These are phyloP conservation scores for Athalia rosae DNA, from an alignment of 2,888 invertebrate genomes.

Conservation along the genomic window DNA sequence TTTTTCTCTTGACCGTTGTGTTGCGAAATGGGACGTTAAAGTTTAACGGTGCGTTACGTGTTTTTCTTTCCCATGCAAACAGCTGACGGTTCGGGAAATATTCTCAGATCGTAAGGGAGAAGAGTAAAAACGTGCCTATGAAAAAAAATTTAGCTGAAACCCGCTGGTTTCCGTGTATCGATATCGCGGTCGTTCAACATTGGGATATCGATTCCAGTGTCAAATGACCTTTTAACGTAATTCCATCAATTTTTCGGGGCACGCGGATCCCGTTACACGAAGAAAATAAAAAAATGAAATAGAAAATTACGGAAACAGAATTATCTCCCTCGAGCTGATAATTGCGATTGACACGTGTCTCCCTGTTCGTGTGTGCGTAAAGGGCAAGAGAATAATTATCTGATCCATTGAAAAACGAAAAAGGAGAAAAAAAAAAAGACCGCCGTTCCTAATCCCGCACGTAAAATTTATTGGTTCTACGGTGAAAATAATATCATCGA, in stretches of 20 bases:
- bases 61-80: too few relatives aligned
- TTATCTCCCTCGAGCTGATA: not conserved
- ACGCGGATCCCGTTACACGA: conserved; percentile 1
- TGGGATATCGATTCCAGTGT: conserved; percentile 26
- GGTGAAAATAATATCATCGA: too few relatives aligned
- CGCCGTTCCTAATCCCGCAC: too few relatives aligned
- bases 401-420: conserved; percentile 7
- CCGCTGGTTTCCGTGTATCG: not conserved
- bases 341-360: not conserved
- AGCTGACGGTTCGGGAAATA: too few relatives aligned
- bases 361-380: not conserved
- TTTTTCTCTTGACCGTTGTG: too few relatives aligned
- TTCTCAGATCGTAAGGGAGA: too few relatives aligned
- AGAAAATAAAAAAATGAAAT: not conserved
- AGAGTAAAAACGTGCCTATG: too few relatives aligned
- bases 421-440: not conserved
- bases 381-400: not conserved
- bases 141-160: too few relatives aligned
- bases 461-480: too few relatives aligned
- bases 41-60: too few relatives aligned
- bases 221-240: conserved; percentile 13
- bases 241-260: not conserved
- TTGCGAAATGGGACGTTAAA: too few relatives aligned
- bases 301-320: conserved; percentile 1
- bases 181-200: conserved; percentile 9